Conservation (phyloP, 2,113 vertebrate species). For the Stegostoma tigrinum region DNA sequence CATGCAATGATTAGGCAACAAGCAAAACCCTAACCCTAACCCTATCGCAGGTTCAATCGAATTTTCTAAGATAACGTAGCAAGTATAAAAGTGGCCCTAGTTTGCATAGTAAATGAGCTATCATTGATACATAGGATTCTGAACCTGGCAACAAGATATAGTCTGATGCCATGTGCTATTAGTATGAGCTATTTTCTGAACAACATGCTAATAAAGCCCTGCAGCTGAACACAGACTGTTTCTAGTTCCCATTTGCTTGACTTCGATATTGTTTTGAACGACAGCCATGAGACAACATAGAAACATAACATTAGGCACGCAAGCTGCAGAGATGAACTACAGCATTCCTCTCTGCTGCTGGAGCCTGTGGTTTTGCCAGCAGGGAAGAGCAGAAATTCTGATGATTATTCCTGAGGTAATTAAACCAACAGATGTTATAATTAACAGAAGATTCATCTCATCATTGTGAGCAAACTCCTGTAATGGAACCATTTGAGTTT, state of each 20-base stretch:
- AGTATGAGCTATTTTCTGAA: background rate
- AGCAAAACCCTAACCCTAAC: too few relatives aligned
- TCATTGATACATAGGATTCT: background rate
- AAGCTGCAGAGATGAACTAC: background rate
- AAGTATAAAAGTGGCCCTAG: background rate
- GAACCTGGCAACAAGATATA: background rate
- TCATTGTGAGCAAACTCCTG: conserved; percentile 43
- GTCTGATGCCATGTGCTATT: background rate
- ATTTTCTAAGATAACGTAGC: background rate
- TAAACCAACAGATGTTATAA: conserved; percentile 69
- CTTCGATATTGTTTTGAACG: conserved; percentile 19
- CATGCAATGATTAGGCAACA: background rate
- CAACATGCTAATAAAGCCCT: background rate
- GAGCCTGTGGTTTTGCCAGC: conserved; percentile 30
- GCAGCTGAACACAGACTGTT: background rate
- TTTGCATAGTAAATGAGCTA: conserved; percentile 3
- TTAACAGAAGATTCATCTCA: conserved; percentile 67
- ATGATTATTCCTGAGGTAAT: conserved; percentile 68
- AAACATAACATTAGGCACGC: background rate
- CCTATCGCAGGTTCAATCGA: background rate
- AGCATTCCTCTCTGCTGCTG: background rate
- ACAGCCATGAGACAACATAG: background rate
- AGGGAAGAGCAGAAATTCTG: conserved; percentile 57
- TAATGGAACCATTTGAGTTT: conserved; percentile 49
- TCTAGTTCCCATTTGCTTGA: background rate